A percentile compares a stretch with the other conserved stretches of the same genome.
Evolutionary conservation across 2,888 invertebrate species (phyloP).

Genomic region (Malacosoma neustria): DNA sequence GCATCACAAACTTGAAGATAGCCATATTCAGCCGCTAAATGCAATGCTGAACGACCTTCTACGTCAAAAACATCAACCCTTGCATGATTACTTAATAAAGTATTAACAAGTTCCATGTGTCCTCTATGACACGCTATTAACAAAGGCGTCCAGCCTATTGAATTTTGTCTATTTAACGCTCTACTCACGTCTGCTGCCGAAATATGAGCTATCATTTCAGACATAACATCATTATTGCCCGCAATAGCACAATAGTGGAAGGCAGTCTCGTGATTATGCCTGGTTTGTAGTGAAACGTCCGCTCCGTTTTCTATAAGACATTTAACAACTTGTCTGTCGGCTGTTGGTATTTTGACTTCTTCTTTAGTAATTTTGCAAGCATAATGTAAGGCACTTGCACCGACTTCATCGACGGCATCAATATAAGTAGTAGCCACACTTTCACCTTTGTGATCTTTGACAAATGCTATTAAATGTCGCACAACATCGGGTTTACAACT

Average conservation of each 20-base stretch:
- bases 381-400: conserved; percentile 95
- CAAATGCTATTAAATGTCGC: conserved; percentile 87
- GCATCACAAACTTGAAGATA: conserved; percentile 92
- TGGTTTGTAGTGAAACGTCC: conserved; percentile 89
- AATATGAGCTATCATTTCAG: conserved; percentile 95
- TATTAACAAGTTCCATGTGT: conserved; percentile 94
- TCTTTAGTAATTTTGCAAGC: conserved; percentile 92
- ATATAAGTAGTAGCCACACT: conserved; percentile 89
- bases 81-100: conserved; percentile 93
- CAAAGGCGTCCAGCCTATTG: conserved; percentile 97
- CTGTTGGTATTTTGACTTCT: conserved; percentile 82
- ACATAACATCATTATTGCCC: conserved; percentile 95
- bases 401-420: conserved; percentile 91
- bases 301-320: conserved; percentile 93
- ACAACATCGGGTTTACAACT: conserved; percentile 91
- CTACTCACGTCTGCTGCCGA: conserved; percentile 92
- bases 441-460: conserved; percentile 83
- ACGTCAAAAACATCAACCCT: conserved; percentile 99
- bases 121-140: conserved; percentile 97
- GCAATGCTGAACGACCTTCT: conserved; percentile 95
- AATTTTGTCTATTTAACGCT: conserved; percentile 95
- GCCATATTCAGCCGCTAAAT: conserved; percentile 95
- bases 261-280: conserved; percentile 92
- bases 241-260: conserved; percentile 96
- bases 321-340: conserved; percentile 91